A percentile compares a stretch with the other conserved stretches of the same genome.
Evolutionary conservation across 2,888 invertebrate genomes (phyloP).

Genomic region (Priocnemis perturbator): DNA sequence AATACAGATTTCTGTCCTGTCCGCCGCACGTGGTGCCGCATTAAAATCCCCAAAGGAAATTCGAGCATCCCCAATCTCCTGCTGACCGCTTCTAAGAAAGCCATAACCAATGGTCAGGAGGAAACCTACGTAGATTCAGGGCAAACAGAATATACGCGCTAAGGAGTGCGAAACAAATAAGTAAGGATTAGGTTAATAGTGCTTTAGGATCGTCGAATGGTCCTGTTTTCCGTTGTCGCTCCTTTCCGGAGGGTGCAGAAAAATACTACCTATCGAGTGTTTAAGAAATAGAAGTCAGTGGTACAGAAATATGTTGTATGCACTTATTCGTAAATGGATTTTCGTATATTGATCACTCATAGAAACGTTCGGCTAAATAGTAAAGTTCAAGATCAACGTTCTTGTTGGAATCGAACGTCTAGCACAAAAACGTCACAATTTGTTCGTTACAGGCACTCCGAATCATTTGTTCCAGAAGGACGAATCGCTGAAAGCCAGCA

Average conservation of each 20-base stretch:
- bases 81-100: conserved; percentile 57
- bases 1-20: too few species aligned
- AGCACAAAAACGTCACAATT: too few species aligned
- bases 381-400: conserved; percentile 59
- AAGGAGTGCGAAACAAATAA: conserved; percentile 62
- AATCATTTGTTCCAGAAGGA: too few species aligned
- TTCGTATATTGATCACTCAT: conserved; percentile 24
- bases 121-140: conserved; percentile 34
- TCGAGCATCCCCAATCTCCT: conserved; percentile 39
- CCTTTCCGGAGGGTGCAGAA: conserved; percentile 34
- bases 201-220: conserved; percentile 64
- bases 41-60: conserved; percentile 7
- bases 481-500: not conserved
- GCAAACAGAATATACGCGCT: conserved; percentile 33
- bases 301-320: not conserved
- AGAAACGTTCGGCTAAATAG: conserved; percentile 36
- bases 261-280: not conserved
- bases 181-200: conserved; percentile 71
- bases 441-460: too few species aligned
- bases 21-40: too few species aligned
- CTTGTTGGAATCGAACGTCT: conserved; percentile 62
- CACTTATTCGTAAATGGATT: not conserved
- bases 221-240: conserved; percentile 40
- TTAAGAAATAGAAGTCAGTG: not conserved
- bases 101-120: conserved; percentile 67